Evolutionary conservation across 2,113 vertebrate genomes (phyloP), one percentile per base, ranked within the genome.

Genomic region (Lycaon pictus): DNA sequence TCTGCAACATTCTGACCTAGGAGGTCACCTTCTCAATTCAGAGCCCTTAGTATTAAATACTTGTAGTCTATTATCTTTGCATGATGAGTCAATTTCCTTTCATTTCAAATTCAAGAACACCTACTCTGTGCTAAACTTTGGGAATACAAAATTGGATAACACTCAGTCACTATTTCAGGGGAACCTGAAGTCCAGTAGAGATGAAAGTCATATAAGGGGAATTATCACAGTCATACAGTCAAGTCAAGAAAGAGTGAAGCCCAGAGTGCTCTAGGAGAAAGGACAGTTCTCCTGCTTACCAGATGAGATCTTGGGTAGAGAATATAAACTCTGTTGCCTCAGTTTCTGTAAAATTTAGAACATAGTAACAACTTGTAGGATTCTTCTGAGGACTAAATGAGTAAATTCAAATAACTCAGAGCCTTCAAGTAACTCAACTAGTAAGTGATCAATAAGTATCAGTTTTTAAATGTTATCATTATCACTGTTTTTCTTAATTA

Each of bases 11-110:
- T 83, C 74, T 76, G 76, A 35, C 83, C 22, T 43, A 23, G 69
- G 83, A 92, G 92, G 80, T 97, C 97, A 94, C 96, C 88, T 93
- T 96, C 95, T 98, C 60, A 60, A 56, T 60, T 71, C 63, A 90
- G 58, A 96, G 65, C 6, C 15, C 32, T 81, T 96, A 67, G 23
- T 69, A n/a, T 92, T 92, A 74, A 90, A 84, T 48, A 56, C 15
- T 58, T n/a, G 7, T 19, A 43, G 55, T 43, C 35, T 85, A 35
- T 53, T 71, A 56, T 60, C 62, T 89, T 83, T 96, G 60, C 15
- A 90, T 22, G 62, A 95, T 71, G 62, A 93, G 48, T 88, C 76
- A 51, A 32, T 92, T 94, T 89, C 12, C 84, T 72, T 96, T 95
- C 69, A 94, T 96, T 98, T 94, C 29, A 90, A 90, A 97, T 93